A percentile compares a stretch with the other conserved stretches of the same genome.
Conservation (phyloP, 2,888 invertebrate genomes). For the Drosophila diplacantha region DNA sequence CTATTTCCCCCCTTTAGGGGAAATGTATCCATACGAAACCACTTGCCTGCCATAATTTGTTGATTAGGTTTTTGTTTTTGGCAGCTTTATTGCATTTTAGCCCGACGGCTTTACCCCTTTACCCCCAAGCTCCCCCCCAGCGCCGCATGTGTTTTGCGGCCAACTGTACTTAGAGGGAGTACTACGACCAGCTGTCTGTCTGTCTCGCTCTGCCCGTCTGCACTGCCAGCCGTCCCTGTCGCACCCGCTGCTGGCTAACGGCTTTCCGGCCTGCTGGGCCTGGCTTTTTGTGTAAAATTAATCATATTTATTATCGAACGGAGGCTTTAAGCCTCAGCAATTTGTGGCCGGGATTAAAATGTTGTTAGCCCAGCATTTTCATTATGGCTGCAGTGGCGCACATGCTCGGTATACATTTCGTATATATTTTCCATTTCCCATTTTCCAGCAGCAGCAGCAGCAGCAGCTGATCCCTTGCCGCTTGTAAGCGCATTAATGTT, state of each 20-base stretch:
- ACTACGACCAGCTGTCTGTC: slow-evolving; percentile 1
- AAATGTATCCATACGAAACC: neutral
- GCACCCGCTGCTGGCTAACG: neutral
- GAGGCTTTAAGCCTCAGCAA: slow-evolving; percentile 55
- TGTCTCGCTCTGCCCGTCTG: neutral
- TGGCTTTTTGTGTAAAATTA: slow-evolving; percentile 45
- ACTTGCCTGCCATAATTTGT: slow-evolving; percentile 34
- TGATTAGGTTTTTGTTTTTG: slow-evolving; percentile 40
- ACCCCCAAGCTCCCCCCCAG: no score
- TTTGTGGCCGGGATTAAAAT: slow-evolving; percentile 60
- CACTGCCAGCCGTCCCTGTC: neutral
- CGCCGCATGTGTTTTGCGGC: slow-evolving; percentile 27
- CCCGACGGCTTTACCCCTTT: slow-evolving; percentile 9
- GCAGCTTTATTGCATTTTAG: slow-evolving; percentile 34
- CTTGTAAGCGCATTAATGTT: slow-evolving; percentile 36
- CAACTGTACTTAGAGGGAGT: slow-evolving; percentile 40
- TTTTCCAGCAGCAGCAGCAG: neutral
- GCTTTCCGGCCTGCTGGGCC: slow-evolving; percentile 16
- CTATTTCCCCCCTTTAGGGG: neutral
- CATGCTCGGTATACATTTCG: slow-evolving; percentile 16
- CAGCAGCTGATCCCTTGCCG: slow-evolving; percentile 16
- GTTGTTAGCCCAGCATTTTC: slow-evolving; percentile 52
- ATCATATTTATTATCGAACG: slow-evolving; percentile 58
- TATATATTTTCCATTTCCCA: slow-evolving; percentile 4
- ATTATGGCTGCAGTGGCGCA: slow-evolving; percentile 39